Evolutionary conservation across 2,113 vertebrate genomes (phyloP).

Genomic region (Perccottus glenii): DNA sequence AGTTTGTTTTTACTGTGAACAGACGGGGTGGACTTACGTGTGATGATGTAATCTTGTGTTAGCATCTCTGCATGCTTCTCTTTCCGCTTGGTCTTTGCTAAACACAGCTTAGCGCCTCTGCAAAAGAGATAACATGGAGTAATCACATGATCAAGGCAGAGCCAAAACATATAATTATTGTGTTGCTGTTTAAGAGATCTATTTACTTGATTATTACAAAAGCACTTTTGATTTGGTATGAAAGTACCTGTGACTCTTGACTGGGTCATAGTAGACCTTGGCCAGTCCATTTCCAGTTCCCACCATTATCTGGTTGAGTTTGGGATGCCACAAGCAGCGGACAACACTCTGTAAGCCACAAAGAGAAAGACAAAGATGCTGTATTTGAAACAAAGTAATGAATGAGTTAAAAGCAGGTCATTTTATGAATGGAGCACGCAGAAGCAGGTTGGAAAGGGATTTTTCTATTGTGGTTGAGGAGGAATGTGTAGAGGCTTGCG

Average conservation of each 20-base stretch:
- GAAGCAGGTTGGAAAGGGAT: background rate
- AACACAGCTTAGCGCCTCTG: constrained; percentile 96
- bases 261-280: constrained; percentile 96
- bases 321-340: constrained; percentile 97
- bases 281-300: constrained; percentile 92
- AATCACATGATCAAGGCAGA: background rate
- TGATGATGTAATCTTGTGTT: constrained; percentile 98
- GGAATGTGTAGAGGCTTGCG: background rate
- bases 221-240: background rate
- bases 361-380: constrained; percentile 17
- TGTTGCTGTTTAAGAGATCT: background rate
- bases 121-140: constrained; percentile 15
- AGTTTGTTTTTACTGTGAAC: too few relatives aligned
- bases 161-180: background rate
- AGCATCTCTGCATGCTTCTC: constrained; percentile 91
- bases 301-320: constrained; percentile 97
- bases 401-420: background rate
- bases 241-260: constrained; percentile 93
- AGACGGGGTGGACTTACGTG: constrained; percentile 83
- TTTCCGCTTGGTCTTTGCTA: constrained; percentile 94
- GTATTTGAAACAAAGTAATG: background rate
- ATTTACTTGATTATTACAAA: background rate
- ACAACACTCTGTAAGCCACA: constrained; percentile 88
- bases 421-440: background rate
- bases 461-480: constrained; percentile 4